Base-by-base conservation (phyloP, 2,113 vertebrate species). In the Cromileptes altivelis region DNA sequence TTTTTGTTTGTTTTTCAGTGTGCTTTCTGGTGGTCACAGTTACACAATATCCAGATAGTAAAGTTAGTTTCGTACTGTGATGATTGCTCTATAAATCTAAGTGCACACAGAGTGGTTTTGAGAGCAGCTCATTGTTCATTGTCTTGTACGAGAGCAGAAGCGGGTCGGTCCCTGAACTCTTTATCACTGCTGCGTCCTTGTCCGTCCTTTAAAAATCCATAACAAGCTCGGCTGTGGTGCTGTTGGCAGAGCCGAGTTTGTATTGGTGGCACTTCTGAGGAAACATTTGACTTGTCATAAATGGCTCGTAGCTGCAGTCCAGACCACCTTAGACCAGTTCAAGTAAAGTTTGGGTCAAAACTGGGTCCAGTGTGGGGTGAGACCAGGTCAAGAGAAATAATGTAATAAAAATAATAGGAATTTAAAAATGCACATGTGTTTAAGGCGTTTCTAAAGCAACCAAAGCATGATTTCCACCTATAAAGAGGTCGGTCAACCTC, bases 31-130 rank as follows among this genome's bases (percentile, higher is more conserved):
- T 90, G 88, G 87, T 85, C 92, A 91, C 89, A 85, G 85, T 93
- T 92, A 40, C 88, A 89, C 88, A 94, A 93, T 85, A 60, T 65
- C 79, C 74, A 89, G 89, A 91, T 89, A 82, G 88, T 91, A 90
- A 93, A 93, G 84, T 85, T 21, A 52, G 88, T 71, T 61, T 84
- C 91, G 42, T 86, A 89, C 92, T 92, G 93, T 72, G 93, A 88
- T 93, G 91, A 94, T 94, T 94, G 89, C 88, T 87, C 91, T 91
- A 90, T 94, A 94, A 94, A 94, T 90, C 80, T 78, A 27, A 86
- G 81, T 65, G 80, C 82, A 67, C 70, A 65, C 89, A 69, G 60
- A 70, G 67, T 50, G 19, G 81, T 80, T 63, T 37, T 82, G 55
- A 81, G 53, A 64, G 77, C 78, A 87, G 73, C 87, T 89, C 75